These are phyloP conservation scores for Herminia tarsipennalis DNA, from an alignment of 2,888 invertebrate genomes.

Conservation along the genomic window DNA sequence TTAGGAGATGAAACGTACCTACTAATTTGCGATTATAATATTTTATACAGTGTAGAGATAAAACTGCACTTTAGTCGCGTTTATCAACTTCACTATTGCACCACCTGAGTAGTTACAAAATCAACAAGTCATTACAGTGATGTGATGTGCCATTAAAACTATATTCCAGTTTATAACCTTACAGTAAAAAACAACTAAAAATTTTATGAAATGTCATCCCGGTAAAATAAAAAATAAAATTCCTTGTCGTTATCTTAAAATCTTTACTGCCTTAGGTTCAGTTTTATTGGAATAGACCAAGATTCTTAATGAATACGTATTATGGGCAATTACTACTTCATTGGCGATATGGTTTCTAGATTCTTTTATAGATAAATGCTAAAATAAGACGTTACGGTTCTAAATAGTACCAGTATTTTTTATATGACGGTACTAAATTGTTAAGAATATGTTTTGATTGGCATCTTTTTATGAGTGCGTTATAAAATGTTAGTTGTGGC, in stretches of 20 bases:
- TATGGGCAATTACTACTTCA: constrained; percentile 34
- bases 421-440: constrained; percentile 27
- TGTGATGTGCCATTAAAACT: constrained; percentile 1
- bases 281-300: constrained; percentile 35
- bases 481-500: constrained; percentile 21
- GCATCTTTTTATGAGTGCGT: constrained; percentile 23
- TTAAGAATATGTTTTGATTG: constrained; percentile 14
- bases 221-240: constrained; percentile 14
- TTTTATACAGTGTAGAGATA: too few species aligned
- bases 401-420: constrained; percentile 29
- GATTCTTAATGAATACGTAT: constrained; percentile 30
- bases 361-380: constrained; percentile 34
- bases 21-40: too few species aligned
- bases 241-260: constrained; percentile 17
- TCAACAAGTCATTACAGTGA: neutral
- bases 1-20: too few species aligned
- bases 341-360: constrained; percentile 31
- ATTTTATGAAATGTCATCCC: neutral
- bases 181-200: constrained; percentile 7
- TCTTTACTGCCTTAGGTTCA: constrained; percentile 24
- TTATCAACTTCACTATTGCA: too few species aligned
- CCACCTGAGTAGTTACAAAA: too few species aligned
- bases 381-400: constrained; percentile 31
- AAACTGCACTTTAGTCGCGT: too few species aligned
- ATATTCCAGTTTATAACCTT: neutral